Conservation (phyloP, 2,888 invertebrate genomes). For the Pilophorus perplexus region DNA sequence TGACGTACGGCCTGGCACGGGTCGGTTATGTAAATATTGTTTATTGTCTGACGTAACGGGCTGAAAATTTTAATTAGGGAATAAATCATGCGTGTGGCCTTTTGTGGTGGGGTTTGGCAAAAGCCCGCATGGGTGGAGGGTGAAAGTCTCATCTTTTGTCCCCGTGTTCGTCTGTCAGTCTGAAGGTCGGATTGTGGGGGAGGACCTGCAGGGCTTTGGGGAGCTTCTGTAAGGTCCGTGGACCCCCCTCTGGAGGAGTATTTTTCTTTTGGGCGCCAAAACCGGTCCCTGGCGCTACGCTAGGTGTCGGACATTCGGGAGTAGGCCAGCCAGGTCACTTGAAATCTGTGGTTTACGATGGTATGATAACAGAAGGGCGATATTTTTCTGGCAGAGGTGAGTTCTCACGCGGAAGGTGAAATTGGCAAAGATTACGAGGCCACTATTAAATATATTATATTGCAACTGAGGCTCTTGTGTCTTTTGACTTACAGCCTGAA, state of each 20-base stretch:
- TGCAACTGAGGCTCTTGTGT: no score
- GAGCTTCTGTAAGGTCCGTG: background rate
- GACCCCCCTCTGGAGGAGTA: no score
- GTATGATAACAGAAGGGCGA: no score
- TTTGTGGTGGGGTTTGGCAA: background rate
- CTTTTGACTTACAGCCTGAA: no score
- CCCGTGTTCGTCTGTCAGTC: background rate
- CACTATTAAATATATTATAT: no score
- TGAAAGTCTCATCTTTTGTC: slow-evolving; percentile 6
- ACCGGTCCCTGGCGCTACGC: no score
- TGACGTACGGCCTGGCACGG: background rate
- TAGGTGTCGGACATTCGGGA: background rate
- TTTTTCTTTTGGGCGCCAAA: no score
- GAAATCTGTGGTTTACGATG: no score
- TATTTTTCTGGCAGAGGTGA: no score
- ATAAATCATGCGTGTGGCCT: slow-evolving; percentile 39
- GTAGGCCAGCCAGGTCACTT: no score
- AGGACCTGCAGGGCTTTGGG: background rate
- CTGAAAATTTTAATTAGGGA: slow-evolving; percentile 34
- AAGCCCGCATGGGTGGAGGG: background rate
- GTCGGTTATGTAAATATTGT: slow-evolving; percentile 34
- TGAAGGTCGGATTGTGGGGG: slow-evolving; percentile 10
- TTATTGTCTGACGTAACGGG: slow-evolving; percentile 38
- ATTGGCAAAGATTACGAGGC: no score
- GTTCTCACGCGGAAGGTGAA: no score